Evolutionary conservation across 1,140 invertebrate species (phyloP).

Genomic region (Oncopodura yosiiana): DNA sequence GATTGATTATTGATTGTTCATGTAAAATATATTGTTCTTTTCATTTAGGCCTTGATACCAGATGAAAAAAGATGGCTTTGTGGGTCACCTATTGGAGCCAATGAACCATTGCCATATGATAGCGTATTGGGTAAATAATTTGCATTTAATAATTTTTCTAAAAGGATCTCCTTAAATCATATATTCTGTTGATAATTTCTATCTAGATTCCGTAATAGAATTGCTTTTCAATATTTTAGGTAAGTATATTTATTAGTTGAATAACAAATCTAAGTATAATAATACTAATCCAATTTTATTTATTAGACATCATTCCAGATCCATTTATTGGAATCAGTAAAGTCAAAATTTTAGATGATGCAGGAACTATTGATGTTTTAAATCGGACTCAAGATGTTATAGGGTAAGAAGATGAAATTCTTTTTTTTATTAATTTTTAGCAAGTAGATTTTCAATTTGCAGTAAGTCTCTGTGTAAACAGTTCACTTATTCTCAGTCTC

Average conservation of each 20-base stretch:
- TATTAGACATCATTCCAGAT: conserved; percentile 27
- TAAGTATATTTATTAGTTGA: no score
- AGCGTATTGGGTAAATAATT: conserved; percentile 36
- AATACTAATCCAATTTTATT: no score
- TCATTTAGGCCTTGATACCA: conserved; percentile 21
- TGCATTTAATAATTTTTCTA: not conserved
- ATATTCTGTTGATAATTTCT: not conserved
- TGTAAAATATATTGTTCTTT: conserved; percentile 19
- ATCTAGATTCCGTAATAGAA: conserved; percentile 25
- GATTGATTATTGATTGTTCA: no score
- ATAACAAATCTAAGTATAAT: no score
- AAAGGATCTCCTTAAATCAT: conserved; percentile 2
- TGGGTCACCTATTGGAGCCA: conserved; percentile 14
- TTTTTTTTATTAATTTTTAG: not conserved
- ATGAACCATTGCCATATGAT: conserved; percentile 25
- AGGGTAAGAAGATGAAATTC: conserved; percentile 13
- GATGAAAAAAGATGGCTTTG: conserved; percentile 27
- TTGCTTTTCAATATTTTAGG: conserved; percentile 18
- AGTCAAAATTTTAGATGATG: conserved; percentile 1
- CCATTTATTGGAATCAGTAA: conserved; percentile 24
- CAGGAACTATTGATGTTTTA: conserved; percentile 4
- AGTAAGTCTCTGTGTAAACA: no score
- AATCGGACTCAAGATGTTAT: conserved; percentile 25
- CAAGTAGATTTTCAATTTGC: not conserved
- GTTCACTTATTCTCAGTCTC: no score